These are phyloP conservation scores for Platalea minor DNA, from an alignment of 2,797 vertebrate genomes.

Conservation along the genomic window DNA sequence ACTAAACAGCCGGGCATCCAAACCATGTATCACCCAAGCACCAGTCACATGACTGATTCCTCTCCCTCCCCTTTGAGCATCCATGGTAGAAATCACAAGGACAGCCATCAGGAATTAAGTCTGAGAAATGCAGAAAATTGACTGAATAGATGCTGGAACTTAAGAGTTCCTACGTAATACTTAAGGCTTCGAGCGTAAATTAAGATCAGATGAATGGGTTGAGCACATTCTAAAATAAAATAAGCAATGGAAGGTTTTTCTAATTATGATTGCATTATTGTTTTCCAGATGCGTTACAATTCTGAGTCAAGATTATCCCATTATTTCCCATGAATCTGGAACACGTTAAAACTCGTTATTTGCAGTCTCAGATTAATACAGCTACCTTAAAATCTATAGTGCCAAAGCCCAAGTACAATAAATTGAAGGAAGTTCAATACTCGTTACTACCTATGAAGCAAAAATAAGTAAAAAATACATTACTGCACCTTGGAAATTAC, in stretches of 20 bases:
- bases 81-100: neutral
- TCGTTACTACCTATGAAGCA: conserved; percentile 7
- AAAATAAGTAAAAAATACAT: conserved; percentile 1
- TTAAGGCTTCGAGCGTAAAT: neutral
- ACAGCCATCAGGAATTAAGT: neutral
- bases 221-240: neutral
- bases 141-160: neutral
- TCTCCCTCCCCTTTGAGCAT: neutral
- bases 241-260: neutral
- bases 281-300: neutral
- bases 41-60: neutral
- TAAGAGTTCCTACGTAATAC: neutral
- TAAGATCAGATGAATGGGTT: neutral
- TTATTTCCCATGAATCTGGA: neutral
- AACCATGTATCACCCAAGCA: neutral
- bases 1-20: neutral
- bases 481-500: neutral
- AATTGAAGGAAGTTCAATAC: conserved; percentile 26
- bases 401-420: neutral
- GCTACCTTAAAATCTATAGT: conserved; percentile 8
- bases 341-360: neutral
- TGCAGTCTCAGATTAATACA: neutral
- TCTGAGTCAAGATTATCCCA: neutral
- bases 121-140: neutral
- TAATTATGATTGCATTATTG: neutral